Conservation (phyloP, 1,140 invertebrate species). For the Diachasma alloeum region DNA sequence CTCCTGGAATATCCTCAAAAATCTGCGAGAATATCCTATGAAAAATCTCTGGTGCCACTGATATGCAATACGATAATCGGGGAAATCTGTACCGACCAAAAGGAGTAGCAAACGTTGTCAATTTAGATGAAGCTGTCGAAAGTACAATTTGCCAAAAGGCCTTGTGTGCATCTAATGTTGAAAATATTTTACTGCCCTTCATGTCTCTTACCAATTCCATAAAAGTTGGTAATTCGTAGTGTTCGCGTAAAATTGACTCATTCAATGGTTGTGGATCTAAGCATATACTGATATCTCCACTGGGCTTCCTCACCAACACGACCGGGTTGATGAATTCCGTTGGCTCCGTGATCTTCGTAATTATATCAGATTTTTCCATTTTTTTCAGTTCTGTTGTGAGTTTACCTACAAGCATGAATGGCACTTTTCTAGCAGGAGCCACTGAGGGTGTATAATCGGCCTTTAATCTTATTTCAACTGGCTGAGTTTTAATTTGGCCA, state of each 20-base stretch:
- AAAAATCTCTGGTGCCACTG: too few relatives aligned
- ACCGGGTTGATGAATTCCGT: constrained; percentile 63
- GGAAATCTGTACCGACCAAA: constrained; percentile 57
- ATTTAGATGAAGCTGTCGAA: constrained; percentile 44
- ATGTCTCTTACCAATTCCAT: constrained; percentile 58
- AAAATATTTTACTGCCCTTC: constrained; percentile 55
- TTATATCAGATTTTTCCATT: constrained; percentile 41
- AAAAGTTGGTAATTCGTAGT: constrained; percentile 56
- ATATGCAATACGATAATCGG: constrained; percentile 58
- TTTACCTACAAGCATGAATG: constrained; percentile 45
- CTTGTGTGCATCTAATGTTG: constrained; percentile 59
- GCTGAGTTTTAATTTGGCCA: neutral
- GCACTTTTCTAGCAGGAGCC: constrained; percentile 46
- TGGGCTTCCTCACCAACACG: constrained; percentile 60
- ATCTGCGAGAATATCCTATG: too few relatives aligned
- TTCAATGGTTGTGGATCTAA: constrained; percentile 66
- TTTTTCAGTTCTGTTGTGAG: constrained; percentile 47
- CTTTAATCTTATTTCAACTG: constrained; percentile 30
- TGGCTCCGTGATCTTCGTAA: constrained; percentile 45
- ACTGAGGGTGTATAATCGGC: constrained; percentile 41
- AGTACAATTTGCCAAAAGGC: constrained; percentile 61
- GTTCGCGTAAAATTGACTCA: constrained; percentile 54
- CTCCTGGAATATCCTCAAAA: constrained; percentile 50
- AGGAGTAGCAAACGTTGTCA: constrained; percentile 63
- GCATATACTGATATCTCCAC: constrained; percentile 61